phyloP scores from a whole-genome alignment of 2,113 vertebrate genomes.

The Verasper variegatus region DNA sequence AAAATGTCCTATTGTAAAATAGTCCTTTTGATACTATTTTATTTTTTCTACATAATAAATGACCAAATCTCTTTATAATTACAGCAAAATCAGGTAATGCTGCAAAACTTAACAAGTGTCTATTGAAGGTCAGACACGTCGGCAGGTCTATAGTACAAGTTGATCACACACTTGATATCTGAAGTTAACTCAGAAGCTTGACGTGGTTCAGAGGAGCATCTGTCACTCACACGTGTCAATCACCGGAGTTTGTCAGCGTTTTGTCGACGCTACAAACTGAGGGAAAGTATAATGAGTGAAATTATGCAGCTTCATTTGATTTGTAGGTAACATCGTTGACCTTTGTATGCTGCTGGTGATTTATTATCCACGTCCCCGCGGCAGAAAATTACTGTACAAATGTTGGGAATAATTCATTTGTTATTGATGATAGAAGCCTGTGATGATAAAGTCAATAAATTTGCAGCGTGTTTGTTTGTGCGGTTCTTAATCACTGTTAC shows the following conservation, averaged over 20 bases:
- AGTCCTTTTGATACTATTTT: too few relatives aligned
- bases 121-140: too few relatives aligned
- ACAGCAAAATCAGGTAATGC: too few relatives aligned
- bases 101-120: too few relatives aligned
- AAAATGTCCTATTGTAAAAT: too few relatives aligned
- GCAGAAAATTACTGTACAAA: slow-evolving; percentile 41
- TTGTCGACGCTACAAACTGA: not conserved
- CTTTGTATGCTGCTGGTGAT: slow-evolving; percentile 40
- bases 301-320: slow-evolving; percentile 17
- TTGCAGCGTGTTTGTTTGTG: slow-evolving; percentile 9
- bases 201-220: not conserved
- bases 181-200: too few relatives aligned
- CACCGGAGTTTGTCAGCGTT: not conserved
- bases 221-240: not conserved
- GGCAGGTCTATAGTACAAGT: too few relatives aligned
- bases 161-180: too few relatives aligned
- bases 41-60: too few relatives aligned
- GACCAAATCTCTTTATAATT: too few relatives aligned
- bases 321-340: slow-evolving; percentile 32
- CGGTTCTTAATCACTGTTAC: slow-evolving; percentile 17
- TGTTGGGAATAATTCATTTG: slow-evolving; percentile 38
- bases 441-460: slow-evolving; percentile 26
- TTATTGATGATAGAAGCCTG: slow-evolving; percentile 8
- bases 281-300: slow-evolving; percentile 5
- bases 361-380: slow-evolving; percentile 26